Evolutionary conservation across 2,888 invertebrate species (phyloP).

Genomic region (Chrysomela aeneicollis): DNA sequence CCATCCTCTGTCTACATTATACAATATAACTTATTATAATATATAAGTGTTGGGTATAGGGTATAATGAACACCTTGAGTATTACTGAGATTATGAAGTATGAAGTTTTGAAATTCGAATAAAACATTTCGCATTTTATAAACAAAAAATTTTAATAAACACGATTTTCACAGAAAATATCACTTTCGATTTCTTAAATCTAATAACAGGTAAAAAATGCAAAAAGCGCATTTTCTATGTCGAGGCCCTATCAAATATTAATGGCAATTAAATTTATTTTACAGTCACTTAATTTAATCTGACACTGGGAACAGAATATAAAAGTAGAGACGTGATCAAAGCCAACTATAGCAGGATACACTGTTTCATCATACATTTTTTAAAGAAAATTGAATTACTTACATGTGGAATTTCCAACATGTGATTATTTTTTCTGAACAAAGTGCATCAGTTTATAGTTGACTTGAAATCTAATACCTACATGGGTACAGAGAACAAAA

Average conservation of each 20-base stretch:
- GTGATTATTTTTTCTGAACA: neutral
- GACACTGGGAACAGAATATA: conserved; percentile 7
- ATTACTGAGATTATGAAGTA: no score
- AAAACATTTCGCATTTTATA: conserved; percentile 8
- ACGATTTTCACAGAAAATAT: conserved; percentile 42
- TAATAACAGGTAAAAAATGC: conserved; percentile 32
- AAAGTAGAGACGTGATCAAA: neutral
- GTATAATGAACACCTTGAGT: no score
- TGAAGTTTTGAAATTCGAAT: neutral
- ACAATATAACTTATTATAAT: no score
- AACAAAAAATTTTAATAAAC: conserved; percentile 32
- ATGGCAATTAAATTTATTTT: conserved; percentile 8
- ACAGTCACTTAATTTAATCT: conserved; percentile 20
- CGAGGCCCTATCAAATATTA: conserved; percentile 13
- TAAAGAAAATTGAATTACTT: no score
- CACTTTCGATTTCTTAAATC: conserved; percentile 33
- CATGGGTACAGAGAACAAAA: neutral
- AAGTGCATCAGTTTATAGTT: conserved; percentile 11
- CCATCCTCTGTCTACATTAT: no score
- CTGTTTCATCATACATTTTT: no score
- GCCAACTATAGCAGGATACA: neutral
- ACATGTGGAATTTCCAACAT: neutral
- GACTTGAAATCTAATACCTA: neutral
- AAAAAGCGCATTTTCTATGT: conserved; percentile 33
- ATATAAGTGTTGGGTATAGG: no score